Conservation (phyloP, 2,797 vertebrate genomes). For the Falco peregrinus region DNA sequence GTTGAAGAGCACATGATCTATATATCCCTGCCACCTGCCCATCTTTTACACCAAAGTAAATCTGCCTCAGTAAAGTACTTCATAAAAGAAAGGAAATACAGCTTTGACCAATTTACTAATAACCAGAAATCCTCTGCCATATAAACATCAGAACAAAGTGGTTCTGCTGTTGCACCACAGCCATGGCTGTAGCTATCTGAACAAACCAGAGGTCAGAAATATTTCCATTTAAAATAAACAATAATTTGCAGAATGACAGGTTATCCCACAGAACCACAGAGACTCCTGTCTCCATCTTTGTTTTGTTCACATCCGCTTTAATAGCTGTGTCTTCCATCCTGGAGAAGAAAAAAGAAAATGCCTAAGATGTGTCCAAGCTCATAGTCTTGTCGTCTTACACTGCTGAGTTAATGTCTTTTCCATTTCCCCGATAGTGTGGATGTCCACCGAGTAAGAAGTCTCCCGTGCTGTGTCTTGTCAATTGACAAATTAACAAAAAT, state of each 20-base stretch:
- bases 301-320: neutral
- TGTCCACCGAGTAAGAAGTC: neutral
- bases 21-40: slow-evolving; percentile 39
- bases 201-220: neutral
- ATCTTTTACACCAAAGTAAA: neutral
- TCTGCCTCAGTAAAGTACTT: neutral
- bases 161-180: neutral
- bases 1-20: neutral
- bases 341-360: neutral
- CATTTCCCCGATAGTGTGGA: neutral
- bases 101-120: neutral
- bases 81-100: neutral
- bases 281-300: neutral
- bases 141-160: neutral
- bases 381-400: neutral
- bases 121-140: neutral
- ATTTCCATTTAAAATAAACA: neutral
- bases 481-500: neutral
- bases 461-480: neutral
- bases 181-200: neutral
- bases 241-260: neutral
- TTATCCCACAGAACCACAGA: neutral
- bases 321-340: neutral
- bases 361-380: neutral
- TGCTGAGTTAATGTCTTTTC: neutral